phyloP scores from a whole-genome alignment of 2,888 invertebrate genomes.

The Pyrrhosoma nymphula region DNA sequence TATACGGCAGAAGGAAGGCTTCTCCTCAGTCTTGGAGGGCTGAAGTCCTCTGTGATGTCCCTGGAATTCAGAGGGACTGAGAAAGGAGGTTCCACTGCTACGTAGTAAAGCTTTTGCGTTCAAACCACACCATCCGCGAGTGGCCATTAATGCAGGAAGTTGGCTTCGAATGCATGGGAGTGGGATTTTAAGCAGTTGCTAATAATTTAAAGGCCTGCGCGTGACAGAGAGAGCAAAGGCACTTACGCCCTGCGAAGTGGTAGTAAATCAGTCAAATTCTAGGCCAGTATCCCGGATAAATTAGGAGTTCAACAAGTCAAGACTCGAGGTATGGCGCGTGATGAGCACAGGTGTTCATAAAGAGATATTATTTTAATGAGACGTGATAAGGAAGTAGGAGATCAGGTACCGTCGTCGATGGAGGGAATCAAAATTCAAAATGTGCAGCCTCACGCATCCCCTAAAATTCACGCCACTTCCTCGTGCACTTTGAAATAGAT shows the following conservation, averaged over 20 bases:
- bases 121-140: neutral
- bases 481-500: too few species aligned
- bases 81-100: neutral
- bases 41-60: too few species aligned
- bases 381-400: too few species aligned
- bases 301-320: neutral
- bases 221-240: neutral
- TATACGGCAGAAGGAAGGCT: too few species aligned
- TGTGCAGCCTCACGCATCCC: too few species aligned
- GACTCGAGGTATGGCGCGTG: neutral
- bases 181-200: neutral
- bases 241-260: neutral
- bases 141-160: neutral
- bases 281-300: neutral
- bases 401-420: too few species aligned
- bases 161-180: neutral
- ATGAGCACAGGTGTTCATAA: too few species aligned
- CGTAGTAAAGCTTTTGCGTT: neutral
- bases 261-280: neutral
- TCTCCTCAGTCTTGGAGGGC: too few species aligned
- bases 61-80: neutral
- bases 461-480: too few species aligned
- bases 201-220: neutral
- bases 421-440: too few species aligned
- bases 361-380: too few species aligned